Conservation (phyloP, 2,797 vertebrate genomes). For the Hydrophis major region DNA sequence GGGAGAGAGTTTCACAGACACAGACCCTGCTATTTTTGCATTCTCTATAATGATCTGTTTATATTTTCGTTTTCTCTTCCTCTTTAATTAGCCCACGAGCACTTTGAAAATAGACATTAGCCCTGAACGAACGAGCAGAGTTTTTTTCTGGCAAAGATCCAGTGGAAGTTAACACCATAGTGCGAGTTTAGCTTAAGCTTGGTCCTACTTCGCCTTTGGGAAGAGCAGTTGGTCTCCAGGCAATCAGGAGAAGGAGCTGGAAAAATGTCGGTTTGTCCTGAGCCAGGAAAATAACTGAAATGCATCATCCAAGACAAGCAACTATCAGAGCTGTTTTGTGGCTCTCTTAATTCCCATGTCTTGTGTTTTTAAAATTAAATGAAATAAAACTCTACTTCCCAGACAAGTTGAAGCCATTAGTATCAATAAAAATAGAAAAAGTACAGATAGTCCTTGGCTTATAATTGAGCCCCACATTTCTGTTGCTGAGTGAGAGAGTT, state of each 20-base stretch:
- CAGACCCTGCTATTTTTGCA: slow-evolving; percentile 58
- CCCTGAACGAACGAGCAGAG: slow-evolving; percentile 3
- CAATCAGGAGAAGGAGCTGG: neutral
- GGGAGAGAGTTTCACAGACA: slow-evolving; percentile 31
- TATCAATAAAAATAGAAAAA: neutral
- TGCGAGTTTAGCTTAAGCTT: neutral
- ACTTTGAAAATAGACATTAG: slow-evolving; percentile 56
- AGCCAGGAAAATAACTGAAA: neutral
- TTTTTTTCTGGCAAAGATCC: neutral
- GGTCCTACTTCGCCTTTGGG: neutral
- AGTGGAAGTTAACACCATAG: neutral
- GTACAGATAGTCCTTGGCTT: neutral
- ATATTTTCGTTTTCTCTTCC: slow-evolving; percentile 49
- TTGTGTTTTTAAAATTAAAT: neutral
- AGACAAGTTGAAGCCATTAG: neutral
- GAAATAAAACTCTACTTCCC: neutral
- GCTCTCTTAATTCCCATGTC: neutral
- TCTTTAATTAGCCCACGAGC: slow-evolving; percentile 45
- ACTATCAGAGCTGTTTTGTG: neutral
- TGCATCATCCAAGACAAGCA: neutral
- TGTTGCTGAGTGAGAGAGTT: neutral
- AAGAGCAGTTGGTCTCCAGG: neutral
- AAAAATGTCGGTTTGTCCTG: neutral
- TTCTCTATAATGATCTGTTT: slow-evolving; percentile 48
- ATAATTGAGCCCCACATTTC: neutral